These are phyloP conservation scores for Gallinago stenura DNA, from an alignment of 2,797 vertebrate genomes.

Conservation along the genomic window DNA sequence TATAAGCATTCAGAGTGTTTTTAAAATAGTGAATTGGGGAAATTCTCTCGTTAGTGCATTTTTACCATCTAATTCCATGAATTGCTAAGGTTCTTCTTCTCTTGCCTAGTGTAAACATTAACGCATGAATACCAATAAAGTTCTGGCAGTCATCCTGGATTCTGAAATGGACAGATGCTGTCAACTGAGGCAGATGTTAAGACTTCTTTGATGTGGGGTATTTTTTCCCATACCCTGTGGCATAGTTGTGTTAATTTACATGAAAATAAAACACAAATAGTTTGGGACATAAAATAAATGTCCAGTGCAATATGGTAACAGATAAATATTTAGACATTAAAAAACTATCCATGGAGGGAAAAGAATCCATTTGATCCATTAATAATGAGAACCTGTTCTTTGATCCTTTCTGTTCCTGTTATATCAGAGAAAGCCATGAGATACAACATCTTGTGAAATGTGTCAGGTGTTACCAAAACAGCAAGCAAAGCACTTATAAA, in stretches of 20 bases:
- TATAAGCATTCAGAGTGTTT: background rate
- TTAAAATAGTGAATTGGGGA: background rate
- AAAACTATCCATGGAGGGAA: background rate
- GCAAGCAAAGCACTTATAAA: conserved; percentile 8
- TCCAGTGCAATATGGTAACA: background rate
- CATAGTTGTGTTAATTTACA: background rate
- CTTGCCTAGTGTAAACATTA: background rate
- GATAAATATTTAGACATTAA: conserved; percentile 12
- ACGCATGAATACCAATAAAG: background rate
- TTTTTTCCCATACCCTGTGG: background rate
- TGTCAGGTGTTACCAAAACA: conserved; percentile 17
- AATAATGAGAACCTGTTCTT: conserved; percentile 45
- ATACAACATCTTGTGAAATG: background rate
- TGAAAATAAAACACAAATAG: background rate
- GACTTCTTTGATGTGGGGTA: background rate
- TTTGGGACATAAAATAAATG: background rate
- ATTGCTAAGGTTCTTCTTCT: background rate
- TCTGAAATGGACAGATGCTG: background rate
- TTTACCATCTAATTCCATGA: background rate
- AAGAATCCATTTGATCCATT: conserved; percentile 44
- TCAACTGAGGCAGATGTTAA: background rate
- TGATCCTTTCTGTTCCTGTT: conserved; percentile 49
- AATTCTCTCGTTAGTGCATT: background rate
- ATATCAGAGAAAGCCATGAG: conserved; percentile 10
- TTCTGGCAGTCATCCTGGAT: background rate